Percentiles rank a stretch among this genome's conserved stretches.
phyloP scores from a whole-genome alignment of 2,797 vertebrate genomes.

The Melanotaenia parkinsoni region DNA sequence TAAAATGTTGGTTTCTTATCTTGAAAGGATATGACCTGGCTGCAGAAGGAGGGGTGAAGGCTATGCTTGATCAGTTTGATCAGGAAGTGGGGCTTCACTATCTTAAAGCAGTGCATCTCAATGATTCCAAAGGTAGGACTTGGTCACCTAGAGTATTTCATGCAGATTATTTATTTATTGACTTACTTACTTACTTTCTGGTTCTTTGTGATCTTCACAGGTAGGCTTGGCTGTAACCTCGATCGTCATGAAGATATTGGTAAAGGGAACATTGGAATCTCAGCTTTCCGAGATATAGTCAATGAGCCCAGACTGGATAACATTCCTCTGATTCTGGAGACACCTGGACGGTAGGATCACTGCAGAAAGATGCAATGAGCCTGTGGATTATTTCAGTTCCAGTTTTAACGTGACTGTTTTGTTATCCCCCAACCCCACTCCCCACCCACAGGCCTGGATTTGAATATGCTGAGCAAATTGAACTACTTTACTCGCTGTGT shows the following conservation, averaged over 20 bases:
- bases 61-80: constrained; percentile 83
- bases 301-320: constrained; percentile 84
- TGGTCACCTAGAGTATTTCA: background rate
- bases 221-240: constrained; percentile 82
- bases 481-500: constrained; percentile 81
- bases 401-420: background rate
- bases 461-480: constrained; percentile 81
- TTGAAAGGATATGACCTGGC: constrained; percentile 82
- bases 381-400: background rate
- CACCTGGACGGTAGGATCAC: constrained; percentile 80
- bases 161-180: background rate
- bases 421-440: background rate
- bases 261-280: constrained; percentile 82
- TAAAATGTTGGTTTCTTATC: background rate
- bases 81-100: constrained; percentile 80
- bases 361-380: background rate
- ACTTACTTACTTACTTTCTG: no score
- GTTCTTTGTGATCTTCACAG: constrained; percentile 53
- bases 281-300: constrained; percentile 83
- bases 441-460: constrained; percentile 75
- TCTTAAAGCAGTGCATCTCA: constrained; percentile 84
- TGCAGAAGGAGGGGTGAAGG: constrained; percentile 77
- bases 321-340: constrained; percentile 86
- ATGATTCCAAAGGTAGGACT: constrained; percentile 85
- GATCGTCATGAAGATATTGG: constrained; percentile 87